Evolutionary conservation across 2,113 vertebrate genomes (phyloP), one percentile per base, ranked within the genome.

Genomic region (Leptobrachium ailaonicum): DNA sequence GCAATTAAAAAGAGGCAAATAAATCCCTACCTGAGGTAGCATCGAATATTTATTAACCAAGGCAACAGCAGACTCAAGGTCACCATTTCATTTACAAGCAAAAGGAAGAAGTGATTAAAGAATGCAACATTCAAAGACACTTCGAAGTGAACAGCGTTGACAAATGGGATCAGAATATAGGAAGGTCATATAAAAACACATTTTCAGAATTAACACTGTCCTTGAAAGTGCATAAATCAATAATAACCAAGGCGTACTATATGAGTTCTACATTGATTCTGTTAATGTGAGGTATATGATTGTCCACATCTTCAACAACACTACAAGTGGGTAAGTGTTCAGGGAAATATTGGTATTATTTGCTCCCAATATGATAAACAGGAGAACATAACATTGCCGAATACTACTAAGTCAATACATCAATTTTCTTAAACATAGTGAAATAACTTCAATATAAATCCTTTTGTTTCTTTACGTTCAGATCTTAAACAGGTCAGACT

Each of bases 181-280:
- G 64, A 81, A 81, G 72, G 79, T 81, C 79, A 81, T 69, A 75
- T 75, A 81, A 74, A 81, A 69, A 69, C 58, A 75, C 64, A 81
- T 81, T 75, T 75, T 80, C 64, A 14, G 72, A 74, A 75, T 81
- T 81, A 81, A 69, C 64, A 75, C 66, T 69, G 79, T 75, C 79
- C 71, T 81, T 81, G 71, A 81, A 75, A 81, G 3, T 13, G 62
- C 64, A 81, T 74, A 81, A 81, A 81, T 81, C 72, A 75, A 81
- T 74, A 75, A 68, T 69, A 75, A 58, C 50, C 20, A 81, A 9
- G 2, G 2, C 41, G 11, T 44, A n/a, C 66, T 53, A 62, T 69
- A 66, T 58, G 47, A 69, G 32, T 62, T 74, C 20, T 58, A 14
- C 20, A 73, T 74, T 73, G 78, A 80, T 80, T 66, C 63, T 47